Percentiles rank a stretch among this genome's conserved stretches.
Conservation (phyloP, 2,113 vertebrate genomes). For the Erinaceus europaeus region DNA sequence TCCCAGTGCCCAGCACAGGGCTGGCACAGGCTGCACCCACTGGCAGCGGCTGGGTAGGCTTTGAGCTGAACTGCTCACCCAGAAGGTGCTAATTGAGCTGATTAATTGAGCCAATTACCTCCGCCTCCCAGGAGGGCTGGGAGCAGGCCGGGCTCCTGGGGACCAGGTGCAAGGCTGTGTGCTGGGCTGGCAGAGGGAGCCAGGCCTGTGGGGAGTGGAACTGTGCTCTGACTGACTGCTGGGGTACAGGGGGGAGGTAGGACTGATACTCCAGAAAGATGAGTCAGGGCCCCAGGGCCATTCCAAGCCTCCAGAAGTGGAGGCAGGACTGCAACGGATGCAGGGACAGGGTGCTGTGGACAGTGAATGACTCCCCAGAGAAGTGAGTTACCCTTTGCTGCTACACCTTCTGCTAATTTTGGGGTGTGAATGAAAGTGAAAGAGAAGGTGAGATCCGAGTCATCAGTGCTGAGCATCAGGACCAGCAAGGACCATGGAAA, state of each 20-base stretch:
- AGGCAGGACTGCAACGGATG: background rate
- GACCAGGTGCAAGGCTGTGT: constrained; percentile 33
- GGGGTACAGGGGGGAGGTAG: accelerated
- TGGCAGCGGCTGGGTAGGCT: background rate
- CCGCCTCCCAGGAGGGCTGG: constrained; percentile 55
- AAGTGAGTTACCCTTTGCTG: constrained; percentile 20
- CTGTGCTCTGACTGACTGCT: background rate
- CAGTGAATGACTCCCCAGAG: background rate
- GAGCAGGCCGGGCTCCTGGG: constrained; percentile 17
- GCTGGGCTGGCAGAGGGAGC: background rate
- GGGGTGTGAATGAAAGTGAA: constrained; percentile 31
- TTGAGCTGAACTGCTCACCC: constrained; percentile 16
- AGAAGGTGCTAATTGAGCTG: constrained; percentile 62
- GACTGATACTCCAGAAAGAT: background rate
- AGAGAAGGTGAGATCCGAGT: background rate
- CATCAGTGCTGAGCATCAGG: background rate
- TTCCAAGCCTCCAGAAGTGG: background rate
- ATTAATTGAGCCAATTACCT: constrained; percentile 72
- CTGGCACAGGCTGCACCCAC: background rate
- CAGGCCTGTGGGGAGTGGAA: accelerated
- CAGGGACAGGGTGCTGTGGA: background rate
- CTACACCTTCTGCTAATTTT: constrained; percentile 37
- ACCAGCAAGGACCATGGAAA: accelerated
- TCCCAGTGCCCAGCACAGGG: background rate
- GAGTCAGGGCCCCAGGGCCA: background rate